phyloP scores from a whole-genome alignment of 2,888 invertebrate genomes.

The Drosophila heteroneura region DNA sequence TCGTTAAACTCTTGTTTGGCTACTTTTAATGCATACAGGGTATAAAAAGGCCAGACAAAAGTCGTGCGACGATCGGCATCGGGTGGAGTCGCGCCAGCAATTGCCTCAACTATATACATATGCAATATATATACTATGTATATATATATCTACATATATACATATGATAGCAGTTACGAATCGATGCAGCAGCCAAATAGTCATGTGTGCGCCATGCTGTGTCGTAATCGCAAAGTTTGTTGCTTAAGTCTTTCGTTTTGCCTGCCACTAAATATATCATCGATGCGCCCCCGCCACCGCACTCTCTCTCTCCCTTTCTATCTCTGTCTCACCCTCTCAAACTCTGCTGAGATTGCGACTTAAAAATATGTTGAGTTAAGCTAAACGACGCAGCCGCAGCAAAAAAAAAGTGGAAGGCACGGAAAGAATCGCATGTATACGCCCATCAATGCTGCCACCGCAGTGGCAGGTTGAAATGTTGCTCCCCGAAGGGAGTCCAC shows the following conservation, averaged over 20 bases:
- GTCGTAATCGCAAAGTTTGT: slow-evolving; percentile 80
- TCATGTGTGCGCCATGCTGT: slow-evolving; percentile 77
- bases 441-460: slow-evolving; percentile 83
- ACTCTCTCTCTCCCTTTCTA: not conserved
- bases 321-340: not conserved
- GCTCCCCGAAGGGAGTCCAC: slow-evolving; percentile 55
- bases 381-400: slow-evolving; percentile 69
- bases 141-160: slow-evolving; percentile 2
- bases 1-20: not conserved
- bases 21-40: not conserved
- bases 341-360: slow-evolving; percentile 52
- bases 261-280: slow-evolving; percentile 81
- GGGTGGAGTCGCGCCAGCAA: slow-evolving; percentile 56
- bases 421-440: slow-evolving; percentile 82
- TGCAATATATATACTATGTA: slow-evolving; percentile 3
- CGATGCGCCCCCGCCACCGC: slow-evolving; percentile 63
- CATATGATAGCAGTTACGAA: slow-evolving; percentile 33
- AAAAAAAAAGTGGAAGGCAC: slow-evolving; percentile 65
- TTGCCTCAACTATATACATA: slow-evolving; percentile 38
- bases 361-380: slow-evolving; percentile 80
- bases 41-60: slow-evolving; percentile 58
- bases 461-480: slow-evolving; percentile 82
- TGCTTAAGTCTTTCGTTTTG: slow-evolving; percentile 79
- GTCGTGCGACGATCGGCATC: slow-evolving; percentile 71
- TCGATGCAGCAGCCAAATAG: slow-evolving; percentile 51